Conservation (phyloP, 1,140 invertebrate genomes). For the Oedothorax gibbosus region DNA sequence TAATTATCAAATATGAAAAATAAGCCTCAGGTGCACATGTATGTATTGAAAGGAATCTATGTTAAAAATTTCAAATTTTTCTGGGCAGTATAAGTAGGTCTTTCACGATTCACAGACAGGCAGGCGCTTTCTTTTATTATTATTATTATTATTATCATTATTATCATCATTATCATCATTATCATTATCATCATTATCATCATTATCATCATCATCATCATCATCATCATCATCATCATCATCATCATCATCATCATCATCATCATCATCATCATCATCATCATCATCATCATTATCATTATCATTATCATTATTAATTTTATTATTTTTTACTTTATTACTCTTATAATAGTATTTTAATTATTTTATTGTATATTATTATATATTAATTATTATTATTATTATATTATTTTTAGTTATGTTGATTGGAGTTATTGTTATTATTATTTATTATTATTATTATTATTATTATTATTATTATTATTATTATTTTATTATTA, state of each 20-base stretch:
- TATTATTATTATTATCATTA: not conserved
- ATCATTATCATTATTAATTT: not conserved
- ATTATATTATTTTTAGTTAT: not conserved
- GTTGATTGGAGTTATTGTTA: not conserved
- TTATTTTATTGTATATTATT: not conserved
- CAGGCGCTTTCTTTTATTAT: not conserved
- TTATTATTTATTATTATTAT: no score
- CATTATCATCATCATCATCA: not conserved
- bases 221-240: not conserved
- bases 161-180: not conserved
- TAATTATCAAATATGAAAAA: no score
- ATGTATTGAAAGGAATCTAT: no score
- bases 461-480: no score
- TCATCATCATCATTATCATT: not conserved
- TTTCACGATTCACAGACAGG: no score
- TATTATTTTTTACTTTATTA: slow-evolving; percentile 1
- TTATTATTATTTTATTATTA: no score
- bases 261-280: not conserved
- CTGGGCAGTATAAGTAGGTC: no score
- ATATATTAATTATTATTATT: not conserved
- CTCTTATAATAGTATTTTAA: not conserved
- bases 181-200: not conserved
- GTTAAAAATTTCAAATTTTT: no score
- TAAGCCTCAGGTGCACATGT: no score
- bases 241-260: not conserved